Conservation (phyloP, 2,113 vertebrate species). For the Scomber japonicus region DNA sequence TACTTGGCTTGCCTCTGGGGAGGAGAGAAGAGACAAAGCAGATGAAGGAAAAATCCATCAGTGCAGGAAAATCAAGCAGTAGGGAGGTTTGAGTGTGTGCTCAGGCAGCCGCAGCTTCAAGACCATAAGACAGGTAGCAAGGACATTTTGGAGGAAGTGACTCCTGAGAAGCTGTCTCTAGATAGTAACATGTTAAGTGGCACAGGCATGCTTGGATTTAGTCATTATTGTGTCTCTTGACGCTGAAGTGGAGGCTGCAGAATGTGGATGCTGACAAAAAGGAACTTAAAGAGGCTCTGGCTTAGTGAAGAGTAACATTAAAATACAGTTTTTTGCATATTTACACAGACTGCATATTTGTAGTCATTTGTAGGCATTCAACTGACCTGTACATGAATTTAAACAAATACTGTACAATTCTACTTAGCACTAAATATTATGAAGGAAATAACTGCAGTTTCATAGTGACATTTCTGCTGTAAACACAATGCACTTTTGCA, state of each 20-base stretch:
- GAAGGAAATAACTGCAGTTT: not conserved
- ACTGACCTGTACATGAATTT: not conserved
- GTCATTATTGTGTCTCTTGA: constrained; percentile 30
- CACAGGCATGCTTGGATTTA: constrained; percentile 30
- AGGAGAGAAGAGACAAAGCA: constrained; percentile 60
- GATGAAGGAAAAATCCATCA: constrained; percentile 41
- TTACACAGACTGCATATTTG: not conserved
- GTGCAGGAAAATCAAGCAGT: constrained; percentile 31
- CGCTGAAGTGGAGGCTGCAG: constrained; percentile 1
- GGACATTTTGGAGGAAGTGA: constrained; percentile 20
- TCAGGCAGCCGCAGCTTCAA: constrained; percentile 38
- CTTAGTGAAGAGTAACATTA: not conserved
- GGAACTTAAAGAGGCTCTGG: not conserved
- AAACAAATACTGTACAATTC: not conserved
- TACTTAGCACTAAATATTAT: not conserved
- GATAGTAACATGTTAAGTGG: constrained; percentile 24
- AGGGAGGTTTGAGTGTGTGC: constrained; percentile 22
- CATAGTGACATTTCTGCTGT: not conserved
- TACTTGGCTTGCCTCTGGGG: constrained; percentile 97
- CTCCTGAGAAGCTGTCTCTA: constrained; percentile 40
- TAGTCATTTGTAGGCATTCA: not conserved
- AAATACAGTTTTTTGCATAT: not conserved
- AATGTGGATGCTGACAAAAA: constrained; percentile 15
- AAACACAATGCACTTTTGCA: not conserved
- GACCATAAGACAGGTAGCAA: constrained; percentile 22